A percentile compares a stretch with the other conserved stretches of the same genome.
Conservation (phyloP, 2,888 invertebrate genomes). For the Stomorhina lunata region DNA sequence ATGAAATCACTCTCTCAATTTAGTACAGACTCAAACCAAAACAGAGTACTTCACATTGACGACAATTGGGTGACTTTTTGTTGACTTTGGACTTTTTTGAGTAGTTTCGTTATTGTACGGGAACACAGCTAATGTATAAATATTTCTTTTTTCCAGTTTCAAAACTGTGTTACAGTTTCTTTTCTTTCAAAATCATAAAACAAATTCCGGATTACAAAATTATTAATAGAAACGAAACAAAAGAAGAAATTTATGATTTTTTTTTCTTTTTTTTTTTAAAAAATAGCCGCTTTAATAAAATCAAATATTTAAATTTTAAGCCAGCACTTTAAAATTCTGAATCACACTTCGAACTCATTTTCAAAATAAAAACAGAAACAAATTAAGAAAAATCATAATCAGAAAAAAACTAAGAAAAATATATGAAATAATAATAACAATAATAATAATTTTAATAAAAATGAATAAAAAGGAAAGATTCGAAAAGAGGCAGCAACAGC, state of each 20-base stretch:
- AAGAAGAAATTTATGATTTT: slow-evolving; percentile 4
- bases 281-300: background rate
- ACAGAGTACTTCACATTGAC: too few relatives aligned
- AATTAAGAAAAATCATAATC: too few relatives aligned
- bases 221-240: slow-evolving; percentile 13
- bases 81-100: too few relatives aligned
- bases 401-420: background rate
- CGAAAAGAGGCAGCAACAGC: background rate
- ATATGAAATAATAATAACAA: slow-evolving; percentile 43
- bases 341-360: background rate
- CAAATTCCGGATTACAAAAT: slow-evolving; percentile 43
- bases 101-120: too few relatives aligned
- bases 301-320: background rate
- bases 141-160: too few relatives aligned
- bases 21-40: too few relatives aligned
- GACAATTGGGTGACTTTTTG: too few relatives aligned
- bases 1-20: too few relatives aligned
- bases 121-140: too few relatives aligned
- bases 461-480: slow-evolving; percentile 51
- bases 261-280: background rate
- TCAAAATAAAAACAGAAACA: slow-evolving; percentile 46
- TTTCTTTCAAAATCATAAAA: too few relatives aligned
- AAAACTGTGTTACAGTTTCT: too few relatives aligned
- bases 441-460: slow-evolving; percentile 53
- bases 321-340: background rate